Base-by-base conservation (phyloP, 2,113 vertebrate genomes). In the Oreotrochilus melanogaster region DNA sequence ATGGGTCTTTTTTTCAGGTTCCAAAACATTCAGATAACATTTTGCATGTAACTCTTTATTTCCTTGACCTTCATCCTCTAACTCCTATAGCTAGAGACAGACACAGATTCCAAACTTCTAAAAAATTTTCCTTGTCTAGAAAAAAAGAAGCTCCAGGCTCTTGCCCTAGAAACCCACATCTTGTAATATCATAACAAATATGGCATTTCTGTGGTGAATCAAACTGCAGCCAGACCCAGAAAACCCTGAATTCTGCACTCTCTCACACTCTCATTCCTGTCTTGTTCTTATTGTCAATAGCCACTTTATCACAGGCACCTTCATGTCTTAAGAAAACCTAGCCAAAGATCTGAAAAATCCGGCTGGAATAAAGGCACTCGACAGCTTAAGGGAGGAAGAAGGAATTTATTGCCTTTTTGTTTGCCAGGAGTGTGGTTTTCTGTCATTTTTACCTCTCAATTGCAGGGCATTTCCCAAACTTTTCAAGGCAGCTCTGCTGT, bases 351-450 rank as follows among this genome's bases (percentile, higher is more conserved):
- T 31, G 39, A 14, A 65, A 76, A 86, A 50, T 11, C 4, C 39
- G 8, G 10, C 42, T 71, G 39, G 50, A 65, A 72, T 74, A 89
- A 84, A 76, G 17, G 14, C 22, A 9, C 35, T 60, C 88, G 62
- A 53, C 60, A 76, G 7, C 35, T 50, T 22, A 79, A 90, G 50
- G 78, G 39, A 71, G 30, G 58, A 71, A 35, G 15, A 64, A 70
- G 18, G 31, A 66, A 95, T 94, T 80, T 84, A 78, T 86, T 78
- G 53, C 67, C 50, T 78, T 90, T 93, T 81, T 83, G 50, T 79
- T 94, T 80, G 54, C 80, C 78, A 83, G 64, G 28, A 84, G 35
- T 76, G 84, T 74, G 60, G 62, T 14, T 72, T 93, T 87, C 51
- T 84, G 48, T 39, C 2, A 0, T 33, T 86, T 95, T 83, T 48